These are phyloP conservation scores for Rhynchophorus ferrugineus DNA, from an alignment of 1,140 invertebrate genomes.

Conservation along the genomic window DNA sequence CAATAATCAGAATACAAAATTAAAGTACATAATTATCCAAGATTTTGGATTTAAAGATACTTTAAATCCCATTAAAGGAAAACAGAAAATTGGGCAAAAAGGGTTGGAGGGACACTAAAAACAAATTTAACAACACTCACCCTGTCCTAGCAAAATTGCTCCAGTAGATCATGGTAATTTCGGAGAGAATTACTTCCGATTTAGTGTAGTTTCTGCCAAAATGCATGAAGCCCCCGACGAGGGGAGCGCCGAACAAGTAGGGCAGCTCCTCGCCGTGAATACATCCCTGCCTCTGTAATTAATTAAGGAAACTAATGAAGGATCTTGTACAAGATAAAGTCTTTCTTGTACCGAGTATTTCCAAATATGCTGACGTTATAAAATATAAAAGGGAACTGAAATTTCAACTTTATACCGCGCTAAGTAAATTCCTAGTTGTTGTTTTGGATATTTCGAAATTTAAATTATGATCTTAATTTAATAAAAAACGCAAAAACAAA, in stretches of 20 bases:
- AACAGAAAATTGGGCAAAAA: too few relatives aligned
- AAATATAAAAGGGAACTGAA: too few relatives aligned
- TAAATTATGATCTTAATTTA: too few relatives aligned
- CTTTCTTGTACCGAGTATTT: neutral
- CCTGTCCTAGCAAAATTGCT: slow-evolving; percentile 97
- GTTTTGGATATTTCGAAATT: too few relatives aligned
- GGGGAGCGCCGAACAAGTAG: slow-evolving; percentile 78
- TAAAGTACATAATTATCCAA: too few relatives aligned
- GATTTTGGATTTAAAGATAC: too few relatives aligned
- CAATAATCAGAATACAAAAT: too few relatives aligned
- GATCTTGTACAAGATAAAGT: neutral
- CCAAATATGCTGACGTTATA: too few relatives aligned
- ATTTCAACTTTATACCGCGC: too few relatives aligned
- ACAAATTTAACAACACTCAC: slow-evolving; percentile 52
- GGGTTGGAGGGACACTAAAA: slow-evolving; percentile 8
- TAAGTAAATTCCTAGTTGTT: too few relatives aligned
- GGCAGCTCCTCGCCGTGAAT: slow-evolving; percentile 89
- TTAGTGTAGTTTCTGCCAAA: slow-evolving; percentile 86
- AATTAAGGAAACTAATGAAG: slow-evolving; percentile 26
- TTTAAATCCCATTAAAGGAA: too few relatives aligned
- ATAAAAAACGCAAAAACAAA: too few relatives aligned
- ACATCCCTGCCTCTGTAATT: slow-evolving; percentile 68
- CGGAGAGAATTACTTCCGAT: slow-evolving; percentile 78
- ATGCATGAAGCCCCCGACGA: slow-evolving; percentile 72
- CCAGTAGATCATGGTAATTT: slow-evolving; percentile 89